Percentiles rank a stretch among this genome's conserved stretches.
Conservation (phyloP, 23 tunicate species). For the Styela plicata region DNA sequence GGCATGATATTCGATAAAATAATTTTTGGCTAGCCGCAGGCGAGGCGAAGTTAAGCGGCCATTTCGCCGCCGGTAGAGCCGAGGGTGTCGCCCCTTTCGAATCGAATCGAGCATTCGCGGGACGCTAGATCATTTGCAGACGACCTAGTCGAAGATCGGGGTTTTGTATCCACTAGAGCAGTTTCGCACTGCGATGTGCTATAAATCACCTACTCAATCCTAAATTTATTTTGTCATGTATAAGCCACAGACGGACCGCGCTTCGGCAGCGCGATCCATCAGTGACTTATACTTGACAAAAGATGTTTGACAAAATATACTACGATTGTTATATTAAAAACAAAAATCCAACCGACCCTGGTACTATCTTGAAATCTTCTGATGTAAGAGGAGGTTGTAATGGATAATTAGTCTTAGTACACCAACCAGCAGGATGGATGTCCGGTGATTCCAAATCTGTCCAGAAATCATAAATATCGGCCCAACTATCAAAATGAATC, state of each 20-base stretch:
- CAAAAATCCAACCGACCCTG: background rate
- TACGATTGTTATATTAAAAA: background rate
- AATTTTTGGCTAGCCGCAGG: background rate
- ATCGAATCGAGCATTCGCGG: too few species aligned
- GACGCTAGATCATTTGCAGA: too few species aligned
- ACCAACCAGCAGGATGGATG: slow-evolving; percentile 61
- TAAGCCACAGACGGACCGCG: too few species aligned
- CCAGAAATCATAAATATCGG: slow-evolving; percentile 43
- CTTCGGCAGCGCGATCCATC: too few species aligned
- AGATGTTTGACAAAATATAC: too few species aligned
- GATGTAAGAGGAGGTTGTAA: slow-evolving; percentile 36
- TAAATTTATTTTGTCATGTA: too few species aligned
- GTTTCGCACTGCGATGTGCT: background rate
- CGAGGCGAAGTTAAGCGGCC: too few species aligned
- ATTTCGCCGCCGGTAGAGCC: too few species aligned
- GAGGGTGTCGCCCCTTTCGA: too few species aligned
- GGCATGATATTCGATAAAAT: background rate
- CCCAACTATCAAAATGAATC: slow-evolving; percentile 77
- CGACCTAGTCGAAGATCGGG: too few species aligned
- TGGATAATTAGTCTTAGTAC: slow-evolving; percentile 31
- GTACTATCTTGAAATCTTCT: slow-evolving; percentile 5
- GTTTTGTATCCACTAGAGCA: background rate
- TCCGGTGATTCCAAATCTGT: slow-evolving; percentile 48
- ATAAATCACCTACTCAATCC: too few species aligned
- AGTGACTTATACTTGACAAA: too few species aligned